A percentile compares a stretch with the other conserved stretches of the same genome.
phyloP scores from a whole-genome alignment of 2,888 invertebrate species.

The Venusia cambrica region DNA sequence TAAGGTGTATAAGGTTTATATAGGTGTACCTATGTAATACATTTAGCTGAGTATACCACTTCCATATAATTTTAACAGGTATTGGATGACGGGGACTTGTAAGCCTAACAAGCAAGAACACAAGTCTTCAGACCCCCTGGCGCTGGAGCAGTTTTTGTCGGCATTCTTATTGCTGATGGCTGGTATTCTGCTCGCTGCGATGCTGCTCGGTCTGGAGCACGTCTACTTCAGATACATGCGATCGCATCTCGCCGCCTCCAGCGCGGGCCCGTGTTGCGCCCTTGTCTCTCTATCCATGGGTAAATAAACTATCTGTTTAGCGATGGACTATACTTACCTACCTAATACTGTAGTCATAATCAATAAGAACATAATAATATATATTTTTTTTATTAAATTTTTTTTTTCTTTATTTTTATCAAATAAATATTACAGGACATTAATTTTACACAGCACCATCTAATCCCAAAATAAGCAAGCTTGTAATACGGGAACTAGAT shows the following conservation, averaged over 20 bases:
- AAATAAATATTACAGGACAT: too few relatives aligned
- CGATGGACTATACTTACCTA: too few relatives aligned
- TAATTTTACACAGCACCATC: too few relatives aligned
- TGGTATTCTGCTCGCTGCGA: slow-evolving; percentile 94
- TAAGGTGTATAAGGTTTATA: too few relatives aligned
- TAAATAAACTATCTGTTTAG: slow-evolving; percentile 51
- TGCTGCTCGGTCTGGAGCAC: slow-evolving; percentile 94
- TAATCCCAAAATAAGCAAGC: too few relatives aligned
- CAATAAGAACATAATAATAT: too few relatives aligned
- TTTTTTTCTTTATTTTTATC: slow-evolving; percentile 2
- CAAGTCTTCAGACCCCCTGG: slow-evolving; percentile 93
- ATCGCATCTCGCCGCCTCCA: slow-evolving; percentile 92
- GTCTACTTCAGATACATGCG: slow-evolving; percentile 97
- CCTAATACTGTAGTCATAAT: too few relatives aligned
- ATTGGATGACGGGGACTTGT: slow-evolving; percentile 99
- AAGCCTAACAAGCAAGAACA: slow-evolving; percentile 95
- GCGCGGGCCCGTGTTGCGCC: slow-evolving; percentile 95
- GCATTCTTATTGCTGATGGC: slow-evolving; percentile 97
- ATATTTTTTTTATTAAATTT: background rate
- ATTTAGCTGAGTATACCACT: too few relatives aligned
- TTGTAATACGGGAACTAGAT: too few relatives aligned
- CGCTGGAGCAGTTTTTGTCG: slow-evolving; percentile 97
- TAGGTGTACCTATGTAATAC: too few relatives aligned
- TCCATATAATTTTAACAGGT: too few relatives aligned
- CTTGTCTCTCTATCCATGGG: slow-evolving; percentile 95